Evolutionary conservation across 2,113 vertebrate species (phyloP).

Genomic region (Trochalopteron elliotii): DNA sequence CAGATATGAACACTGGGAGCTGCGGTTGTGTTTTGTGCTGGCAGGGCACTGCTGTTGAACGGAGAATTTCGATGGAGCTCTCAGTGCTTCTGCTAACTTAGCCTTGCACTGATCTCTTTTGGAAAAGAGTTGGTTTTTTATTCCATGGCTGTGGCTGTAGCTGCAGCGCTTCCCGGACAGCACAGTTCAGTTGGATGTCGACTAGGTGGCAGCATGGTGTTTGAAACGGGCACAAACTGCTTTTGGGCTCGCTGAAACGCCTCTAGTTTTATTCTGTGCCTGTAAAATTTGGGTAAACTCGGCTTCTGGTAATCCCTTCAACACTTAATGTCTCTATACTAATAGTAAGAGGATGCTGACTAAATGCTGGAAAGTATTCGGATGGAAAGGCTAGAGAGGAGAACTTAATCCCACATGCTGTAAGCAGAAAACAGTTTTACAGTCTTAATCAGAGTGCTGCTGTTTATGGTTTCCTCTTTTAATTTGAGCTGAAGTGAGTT

Average conservation of each 20-base stretch:
- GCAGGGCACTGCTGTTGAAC: background rate
- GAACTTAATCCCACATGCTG: background rate
- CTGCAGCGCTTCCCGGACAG: fast-evolving
- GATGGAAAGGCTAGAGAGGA: background rate
- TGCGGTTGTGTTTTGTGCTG: background rate
- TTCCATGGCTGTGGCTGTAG: background rate
- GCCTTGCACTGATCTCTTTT: background rate
- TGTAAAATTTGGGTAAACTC: background rate
- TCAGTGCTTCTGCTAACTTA: background rate
- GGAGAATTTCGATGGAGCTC: background rate
- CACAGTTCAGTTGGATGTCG: conserved; percentile 18
- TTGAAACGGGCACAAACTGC: background rate
- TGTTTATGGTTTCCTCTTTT: background rate
- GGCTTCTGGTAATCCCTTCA: background rate
- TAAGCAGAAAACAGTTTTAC: background rate
- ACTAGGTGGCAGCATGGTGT: conserved; percentile 74
- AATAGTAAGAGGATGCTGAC: background rate
- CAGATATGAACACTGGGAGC: background rate
- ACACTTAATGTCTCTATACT: background rate
- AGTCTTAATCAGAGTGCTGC: background rate
- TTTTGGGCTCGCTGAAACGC: fast-evolving
- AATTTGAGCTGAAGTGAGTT: background rate
- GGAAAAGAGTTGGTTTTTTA: background rate
- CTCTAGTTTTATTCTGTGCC: background rate
- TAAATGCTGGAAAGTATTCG: background rate